phyloP scores from a whole-genome alignment of 2,888 invertebrate genomes.

The Tenodera sinensis region DNA sequence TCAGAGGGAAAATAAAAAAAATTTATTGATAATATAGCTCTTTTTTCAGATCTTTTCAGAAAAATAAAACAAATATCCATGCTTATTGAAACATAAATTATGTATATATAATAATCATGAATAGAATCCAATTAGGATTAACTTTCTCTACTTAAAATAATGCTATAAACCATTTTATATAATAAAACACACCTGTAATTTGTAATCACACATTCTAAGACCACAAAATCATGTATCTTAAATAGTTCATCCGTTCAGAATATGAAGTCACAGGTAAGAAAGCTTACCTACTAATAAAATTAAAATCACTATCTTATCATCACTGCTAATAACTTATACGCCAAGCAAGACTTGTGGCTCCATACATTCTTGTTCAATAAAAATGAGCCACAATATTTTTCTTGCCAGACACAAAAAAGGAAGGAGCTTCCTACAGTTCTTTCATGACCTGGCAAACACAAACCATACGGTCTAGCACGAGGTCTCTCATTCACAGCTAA shows the following conservation, averaged over 20 bases:
- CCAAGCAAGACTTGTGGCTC: not conserved
- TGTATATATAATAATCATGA: not conserved
- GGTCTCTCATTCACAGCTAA: not conserved
- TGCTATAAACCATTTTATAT: not conserved
- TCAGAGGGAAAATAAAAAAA: not conserved
- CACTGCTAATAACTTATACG: not conserved
- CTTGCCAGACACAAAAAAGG: not conserved
- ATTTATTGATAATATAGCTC: not conserved
- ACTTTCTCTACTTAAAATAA: not conserved
- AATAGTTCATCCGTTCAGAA: not conserved
- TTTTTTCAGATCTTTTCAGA: not conserved
- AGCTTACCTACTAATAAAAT: constrained; percentile 6
- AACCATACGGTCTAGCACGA: not conserved
- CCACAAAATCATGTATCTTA: not conserved
- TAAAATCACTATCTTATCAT: constrained; percentile 4
- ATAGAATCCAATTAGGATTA: not conserved
- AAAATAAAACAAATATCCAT: not conserved
- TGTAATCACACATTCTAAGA: constrained; percentile 11
- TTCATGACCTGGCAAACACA: not conserved
- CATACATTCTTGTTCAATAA: not conserved
- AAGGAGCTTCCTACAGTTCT: not conserved
- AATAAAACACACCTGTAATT: not conserved
- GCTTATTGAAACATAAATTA: not conserved
- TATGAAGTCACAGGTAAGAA: not conserved
- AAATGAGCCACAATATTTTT: not conserved